Percentiles rank a stretch among this genome's conserved stretches.
phyloP scores from a whole-genome alignment of 2,797 vertebrate species.

The Peromyscus eremicus region DNA sequence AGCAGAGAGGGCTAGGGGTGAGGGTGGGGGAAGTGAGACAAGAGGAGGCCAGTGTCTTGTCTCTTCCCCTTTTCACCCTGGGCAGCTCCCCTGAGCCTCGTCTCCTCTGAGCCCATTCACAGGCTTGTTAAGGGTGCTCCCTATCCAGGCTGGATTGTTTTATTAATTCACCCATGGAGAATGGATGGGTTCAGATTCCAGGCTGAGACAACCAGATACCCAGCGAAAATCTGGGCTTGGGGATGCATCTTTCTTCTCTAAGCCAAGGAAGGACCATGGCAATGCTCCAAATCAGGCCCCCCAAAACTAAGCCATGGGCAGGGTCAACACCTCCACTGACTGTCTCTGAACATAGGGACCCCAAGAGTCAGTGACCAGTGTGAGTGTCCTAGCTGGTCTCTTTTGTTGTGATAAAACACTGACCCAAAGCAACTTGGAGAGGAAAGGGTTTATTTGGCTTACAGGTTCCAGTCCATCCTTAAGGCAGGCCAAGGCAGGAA shows the following conservation, averaged over 20 bases:
- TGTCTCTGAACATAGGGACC: neutral
- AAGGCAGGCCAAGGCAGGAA: neutral
- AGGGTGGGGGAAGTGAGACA: constrained; percentile 68
- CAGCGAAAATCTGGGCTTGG: constrained; percentile 71
- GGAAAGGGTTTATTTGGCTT: neutral
- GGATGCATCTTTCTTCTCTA: constrained; percentile 75
- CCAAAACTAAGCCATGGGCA: neutral
- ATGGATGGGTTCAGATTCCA: constrained; percentile 81
- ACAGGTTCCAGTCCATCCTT: neutral
- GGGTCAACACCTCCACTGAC: neutral
- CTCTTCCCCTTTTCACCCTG: constrained; percentile 45
- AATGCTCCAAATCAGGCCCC: neutral
- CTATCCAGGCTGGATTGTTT: constrained; percentile 81
- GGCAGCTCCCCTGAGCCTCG: constrained; percentile 51
- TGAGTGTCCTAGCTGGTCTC: neutral
- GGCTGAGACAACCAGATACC: constrained; percentile 83
- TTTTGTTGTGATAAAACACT: neutral
- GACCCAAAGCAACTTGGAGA: neutral
- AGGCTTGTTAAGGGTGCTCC: constrained; percentile 77
- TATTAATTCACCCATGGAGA: constrained; percentile 84
- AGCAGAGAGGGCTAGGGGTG: constrained; percentile 67
- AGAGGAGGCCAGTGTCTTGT: constrained; percentile 80
- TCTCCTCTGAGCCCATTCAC: constrained; percentile 67
- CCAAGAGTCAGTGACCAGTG: neutral
- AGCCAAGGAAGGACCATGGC: neutral